These are phyloP conservation scores for Gorsachius magnificus DNA, from an alignment of 2,797 vertebrate species.

Conservation along the genomic window DNA sequence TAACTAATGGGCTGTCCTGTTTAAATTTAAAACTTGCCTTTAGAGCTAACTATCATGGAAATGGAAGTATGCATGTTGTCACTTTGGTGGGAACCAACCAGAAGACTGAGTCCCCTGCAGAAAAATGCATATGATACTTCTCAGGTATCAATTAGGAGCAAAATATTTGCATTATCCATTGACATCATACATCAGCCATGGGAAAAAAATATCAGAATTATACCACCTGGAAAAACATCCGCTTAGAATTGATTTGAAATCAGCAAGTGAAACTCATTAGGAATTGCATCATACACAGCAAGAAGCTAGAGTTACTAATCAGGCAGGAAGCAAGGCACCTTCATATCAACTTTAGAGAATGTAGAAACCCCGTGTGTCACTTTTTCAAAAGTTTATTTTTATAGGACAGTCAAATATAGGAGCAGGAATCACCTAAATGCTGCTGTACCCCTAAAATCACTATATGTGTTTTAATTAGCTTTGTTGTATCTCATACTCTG, in stretches of 20 bases:
- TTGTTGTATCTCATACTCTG: rapidly evolving
- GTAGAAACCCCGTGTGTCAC: not conserved
- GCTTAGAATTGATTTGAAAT: not conserved
- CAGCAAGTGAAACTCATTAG: not conserved
- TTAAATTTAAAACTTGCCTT: not conserved
- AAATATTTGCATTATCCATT: not conserved
- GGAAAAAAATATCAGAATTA: not conserved
- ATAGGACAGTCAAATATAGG: not conserved
- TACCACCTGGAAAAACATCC: not conserved
- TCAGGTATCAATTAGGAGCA: not conserved
- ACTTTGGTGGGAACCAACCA: not conserved
- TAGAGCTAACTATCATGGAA: not conserved
- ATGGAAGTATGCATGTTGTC: rapidly evolving
- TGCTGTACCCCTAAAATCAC: not conserved
- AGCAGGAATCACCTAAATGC: not conserved
- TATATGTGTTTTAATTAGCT: not conserved
- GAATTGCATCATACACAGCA: not conserved
- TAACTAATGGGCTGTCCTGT: not conserved
- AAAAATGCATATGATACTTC: not conserved
- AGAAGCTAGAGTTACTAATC: not conserved
- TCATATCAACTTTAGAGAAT: not conserved
- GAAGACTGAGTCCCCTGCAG: not conserved
- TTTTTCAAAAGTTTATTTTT: not conserved
- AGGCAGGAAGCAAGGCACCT: not conserved
- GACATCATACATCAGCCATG: not conserved